Percentiles rank a stretch among this genome's conserved stretches.
phyloP scores from a whole-genome alignment of 1,140 invertebrate species.

The Trachelipus rathkii region DNA sequence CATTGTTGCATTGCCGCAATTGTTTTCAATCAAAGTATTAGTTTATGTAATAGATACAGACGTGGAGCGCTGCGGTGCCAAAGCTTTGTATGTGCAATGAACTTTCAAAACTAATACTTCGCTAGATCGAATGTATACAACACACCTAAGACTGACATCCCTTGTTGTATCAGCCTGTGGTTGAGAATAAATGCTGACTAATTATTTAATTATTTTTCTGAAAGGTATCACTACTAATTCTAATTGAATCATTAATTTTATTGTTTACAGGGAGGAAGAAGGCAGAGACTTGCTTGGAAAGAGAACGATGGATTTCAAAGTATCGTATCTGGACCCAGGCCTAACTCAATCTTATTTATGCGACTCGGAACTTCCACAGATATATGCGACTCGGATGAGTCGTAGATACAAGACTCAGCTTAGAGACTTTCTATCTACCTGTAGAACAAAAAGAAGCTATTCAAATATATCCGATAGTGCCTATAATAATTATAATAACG shows the following conservation, averaged over 20 bases:
- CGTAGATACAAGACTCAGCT: conserved; percentile 87
- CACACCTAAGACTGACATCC: no score
- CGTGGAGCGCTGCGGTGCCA: no score
- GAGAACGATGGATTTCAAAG: conserved; percentile 97
- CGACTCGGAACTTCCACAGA: conserved; percentile 55
- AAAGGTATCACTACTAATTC: no score
- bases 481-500: conserved; percentile 52
- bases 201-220: no score
- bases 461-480: conserved; percentile 48
- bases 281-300: conserved; percentile 91
- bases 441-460: conserved; percentile 77
- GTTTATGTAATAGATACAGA: no score
- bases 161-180: no score
- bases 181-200: no score
- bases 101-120: no score
- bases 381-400: conserved; percentile 53
- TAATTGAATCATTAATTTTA: neutral
- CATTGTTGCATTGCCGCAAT: no score
- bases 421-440: conserved; percentile 85
- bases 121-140: no score
- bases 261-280: conserved; percentile 84
- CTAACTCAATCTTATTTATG: conserved; percentile 84
- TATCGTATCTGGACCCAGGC: conserved; percentile 90
- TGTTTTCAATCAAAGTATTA: no score
- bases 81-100: no score